These are phyloP conservation scores for Paelopatides confundens DNA, from an alignment of 53 echinoderm and acorn worm genomes.

Conservation along the genomic window DNA sequence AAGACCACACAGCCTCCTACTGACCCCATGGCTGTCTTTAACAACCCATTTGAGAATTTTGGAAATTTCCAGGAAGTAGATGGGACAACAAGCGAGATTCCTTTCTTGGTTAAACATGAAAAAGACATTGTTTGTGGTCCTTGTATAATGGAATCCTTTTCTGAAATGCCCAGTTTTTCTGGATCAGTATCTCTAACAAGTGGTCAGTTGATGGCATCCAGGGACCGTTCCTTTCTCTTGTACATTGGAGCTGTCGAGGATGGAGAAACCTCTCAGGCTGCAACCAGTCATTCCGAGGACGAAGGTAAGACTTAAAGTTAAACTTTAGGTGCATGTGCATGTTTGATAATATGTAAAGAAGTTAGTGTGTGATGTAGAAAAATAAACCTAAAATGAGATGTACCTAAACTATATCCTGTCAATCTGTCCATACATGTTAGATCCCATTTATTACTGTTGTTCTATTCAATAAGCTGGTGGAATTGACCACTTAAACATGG, in stretches of 20 bases:
- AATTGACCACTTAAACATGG: too few relatives aligned
- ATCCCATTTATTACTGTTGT: too few relatives aligned
- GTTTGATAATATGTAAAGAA: too few relatives aligned
- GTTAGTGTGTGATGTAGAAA: too few relatives aligned
- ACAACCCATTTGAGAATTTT: conserved; percentile 48
- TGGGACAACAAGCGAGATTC: conserved; percentile 35
- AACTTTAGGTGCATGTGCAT: too few relatives aligned
- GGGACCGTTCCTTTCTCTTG: conserved; percentile 88
- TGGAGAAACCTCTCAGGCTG: background rate
- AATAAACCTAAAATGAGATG: too few relatives aligned
- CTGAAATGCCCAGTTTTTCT: conserved; percentile 84
- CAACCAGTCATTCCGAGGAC: background rate
- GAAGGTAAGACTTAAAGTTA: background rate
- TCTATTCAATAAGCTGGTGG: too few relatives aligned
- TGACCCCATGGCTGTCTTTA: conserved; percentile 44
- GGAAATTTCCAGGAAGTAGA: conserved; percentile 38
- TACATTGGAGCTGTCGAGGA: conserved; percentile 82
- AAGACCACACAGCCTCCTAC: conserved; percentile 68
- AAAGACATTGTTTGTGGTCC: conserved; percentile 96
- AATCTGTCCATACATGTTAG: too few relatives aligned
- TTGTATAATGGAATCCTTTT: conserved; percentile 82
- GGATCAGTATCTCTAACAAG: conserved; percentile 95
- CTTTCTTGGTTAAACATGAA: conserved; percentile 74
- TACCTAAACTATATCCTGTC: too few relatives aligned
- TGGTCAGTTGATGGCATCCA: conserved; percentile 79